A percentile compares a stretch with the other conserved stretches of the same genome.
These are phyloP conservation scores for Toxotes chatareus DNA, from an alignment of 2,113 vertebrate genomes.

Conservation along the genomic window DNA sequence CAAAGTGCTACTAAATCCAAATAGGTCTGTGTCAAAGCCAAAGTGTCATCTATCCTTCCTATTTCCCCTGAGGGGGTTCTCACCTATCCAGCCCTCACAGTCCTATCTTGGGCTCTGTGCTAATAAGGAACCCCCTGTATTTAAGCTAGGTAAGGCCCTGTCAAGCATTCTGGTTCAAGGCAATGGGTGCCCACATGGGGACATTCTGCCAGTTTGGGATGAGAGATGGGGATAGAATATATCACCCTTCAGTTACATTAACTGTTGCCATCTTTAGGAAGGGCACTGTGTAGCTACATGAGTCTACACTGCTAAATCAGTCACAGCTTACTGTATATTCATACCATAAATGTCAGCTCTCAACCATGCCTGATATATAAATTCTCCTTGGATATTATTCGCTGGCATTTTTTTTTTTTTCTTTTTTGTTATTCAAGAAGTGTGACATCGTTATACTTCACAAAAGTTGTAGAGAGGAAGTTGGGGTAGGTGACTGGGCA, in stretches of 20 bases:
- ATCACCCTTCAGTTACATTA: slow-evolving; percentile 84
- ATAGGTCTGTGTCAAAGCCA: slow-evolving; percentile 64
- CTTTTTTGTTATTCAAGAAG: background rate
- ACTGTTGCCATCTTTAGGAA: slow-evolving; percentile 89
- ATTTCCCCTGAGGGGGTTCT: slow-evolving; percentile 53
- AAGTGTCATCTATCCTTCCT: slow-evolving; percentile 71
- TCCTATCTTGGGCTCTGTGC: slow-evolving; percentile 65
- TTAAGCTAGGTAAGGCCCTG: slow-evolving; percentile 60
- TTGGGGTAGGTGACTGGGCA: background rate
- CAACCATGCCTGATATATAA: background rate
- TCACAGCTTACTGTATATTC: slow-evolving; percentile 1
- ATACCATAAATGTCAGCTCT: slow-evolving; percentile 6
- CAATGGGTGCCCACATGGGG: slow-evolving; percentile 26
- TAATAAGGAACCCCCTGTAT: slow-evolving; percentile 66
- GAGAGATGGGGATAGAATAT: slow-evolving; percentile 54
- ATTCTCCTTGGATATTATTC: background rate
- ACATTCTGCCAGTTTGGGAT: slow-evolving; percentile 48
- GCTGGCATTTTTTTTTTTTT: background rate
- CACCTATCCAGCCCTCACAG: slow-evolving; percentile 43
- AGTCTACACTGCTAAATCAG: slow-evolving; percentile 47
- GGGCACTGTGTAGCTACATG: slow-evolving; percentile 84
- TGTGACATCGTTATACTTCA: background rate
- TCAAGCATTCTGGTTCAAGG: slow-evolving; percentile 55
- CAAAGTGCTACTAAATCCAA: slow-evolving; percentile 70
- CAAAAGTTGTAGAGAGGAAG: background rate